phyloP scores from a whole-genome alignment of 2,797 vertebrate genomes.

The Percopsis omiscomaycus region DNA sequence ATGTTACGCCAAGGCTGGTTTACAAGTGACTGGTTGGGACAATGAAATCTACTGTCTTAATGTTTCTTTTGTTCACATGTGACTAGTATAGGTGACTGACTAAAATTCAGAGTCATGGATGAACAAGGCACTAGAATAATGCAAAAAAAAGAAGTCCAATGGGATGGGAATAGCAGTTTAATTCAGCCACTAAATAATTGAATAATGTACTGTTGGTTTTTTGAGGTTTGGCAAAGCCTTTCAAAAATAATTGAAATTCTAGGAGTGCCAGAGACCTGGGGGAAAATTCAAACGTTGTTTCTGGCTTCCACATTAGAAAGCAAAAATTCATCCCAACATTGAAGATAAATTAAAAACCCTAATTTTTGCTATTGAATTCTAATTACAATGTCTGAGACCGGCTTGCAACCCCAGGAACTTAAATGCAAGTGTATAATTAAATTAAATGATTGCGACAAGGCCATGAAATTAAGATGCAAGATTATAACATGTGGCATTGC shows the following conservation, averaged over 20 bases:
- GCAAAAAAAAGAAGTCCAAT: background rate
- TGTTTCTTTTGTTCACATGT: background rate
- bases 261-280: too few species aligned
- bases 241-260: too few species aligned
- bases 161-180: background rate
- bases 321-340: too few species aligned
- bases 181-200: background rate
- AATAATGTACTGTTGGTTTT: background rate
- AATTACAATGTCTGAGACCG: constrained; percentile 11
- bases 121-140: background rate
- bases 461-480: constrained; percentile 7
- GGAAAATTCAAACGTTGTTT: too few species aligned
- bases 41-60: background rate
- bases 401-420: constrained; percentile 12
- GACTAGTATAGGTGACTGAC: background rate
- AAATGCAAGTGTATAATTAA: constrained; percentile 15
- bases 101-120: background rate
- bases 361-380: constrained; percentile 6
- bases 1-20: too few species aligned
- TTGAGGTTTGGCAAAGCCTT: too few species aligned
- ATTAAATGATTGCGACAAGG: constrained; percentile 30
- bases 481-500: constrained; percentile 1
- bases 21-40: background rate
- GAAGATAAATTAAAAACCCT: background rate
- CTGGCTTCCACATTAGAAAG: too few species aligned